Percentiles rank a stretch among this genome's conserved stretches.
Conservation (phyloP, 2,888 invertebrate species). For the Dermolepida albohirtum region DNA sequence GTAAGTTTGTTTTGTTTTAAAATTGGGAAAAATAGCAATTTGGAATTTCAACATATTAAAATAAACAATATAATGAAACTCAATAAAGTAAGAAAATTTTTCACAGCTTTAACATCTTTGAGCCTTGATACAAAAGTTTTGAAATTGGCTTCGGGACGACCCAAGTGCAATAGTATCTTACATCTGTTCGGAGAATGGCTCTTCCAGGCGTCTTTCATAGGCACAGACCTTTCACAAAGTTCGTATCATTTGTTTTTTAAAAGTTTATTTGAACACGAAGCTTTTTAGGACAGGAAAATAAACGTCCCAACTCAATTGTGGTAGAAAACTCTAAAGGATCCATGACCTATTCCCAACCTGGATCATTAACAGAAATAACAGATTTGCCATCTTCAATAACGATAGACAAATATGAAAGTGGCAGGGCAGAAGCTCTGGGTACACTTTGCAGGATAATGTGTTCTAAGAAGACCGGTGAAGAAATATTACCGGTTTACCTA, state of each 20-base stretch:
- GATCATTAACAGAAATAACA: constrained; percentile 74
- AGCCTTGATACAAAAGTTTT: constrained; percentile 62
- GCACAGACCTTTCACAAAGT: constrained; percentile 74
- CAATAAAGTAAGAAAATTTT: constrained; percentile 3
- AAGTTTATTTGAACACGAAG: neutral
- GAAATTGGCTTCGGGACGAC: constrained; percentile 80
- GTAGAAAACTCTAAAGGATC: constrained; percentile 71
- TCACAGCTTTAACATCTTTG: constrained; percentile 73
- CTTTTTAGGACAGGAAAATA: constrained; percentile 62
- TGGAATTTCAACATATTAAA: too few species aligned
- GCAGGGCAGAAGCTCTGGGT: constrained; percentile 95
- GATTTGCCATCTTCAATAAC: constrained; percentile 78
- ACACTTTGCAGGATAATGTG: constrained; percentile 96
- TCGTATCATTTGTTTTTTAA: constrained; percentile 50
- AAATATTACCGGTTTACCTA: constrained; percentile 91
- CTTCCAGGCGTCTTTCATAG: constrained; percentile 94
- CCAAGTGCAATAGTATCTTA: constrained; percentile 94
- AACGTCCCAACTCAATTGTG: constrained; percentile 75
- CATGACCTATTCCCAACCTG: constrained; percentile 72
- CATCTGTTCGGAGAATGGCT: constrained; percentile 97
- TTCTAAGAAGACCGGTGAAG: constrained; percentile 94
- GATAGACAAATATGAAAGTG: constrained; percentile 83
- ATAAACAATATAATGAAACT: too few species aligned
- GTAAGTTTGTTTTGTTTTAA: constrained; percentile 64
- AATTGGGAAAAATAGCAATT: constrained; percentile 38